Evolutionary conservation across 2,888 invertebrate species (phyloP).

Genomic region (Chironomus tentans): DNA sequence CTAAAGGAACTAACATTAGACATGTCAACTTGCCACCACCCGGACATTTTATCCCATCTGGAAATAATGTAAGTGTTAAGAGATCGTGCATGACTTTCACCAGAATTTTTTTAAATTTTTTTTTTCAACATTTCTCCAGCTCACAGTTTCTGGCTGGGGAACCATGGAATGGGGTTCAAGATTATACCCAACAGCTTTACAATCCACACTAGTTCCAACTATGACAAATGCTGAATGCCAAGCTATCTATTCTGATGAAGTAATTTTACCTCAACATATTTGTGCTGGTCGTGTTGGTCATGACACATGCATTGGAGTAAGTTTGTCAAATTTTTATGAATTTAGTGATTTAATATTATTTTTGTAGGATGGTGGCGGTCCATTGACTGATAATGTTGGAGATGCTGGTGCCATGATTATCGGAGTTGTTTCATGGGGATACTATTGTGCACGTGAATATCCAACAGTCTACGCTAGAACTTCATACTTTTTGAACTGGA

Average conservation of each 20-base stretch:
- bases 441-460: not conserved
- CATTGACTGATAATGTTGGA: not conserved
- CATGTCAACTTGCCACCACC: not conserved
- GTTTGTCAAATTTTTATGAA: too few species aligned
- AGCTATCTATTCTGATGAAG: not conserved
- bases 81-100: too few species aligned
- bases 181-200: not conserved
- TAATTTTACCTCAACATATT: not conserved
- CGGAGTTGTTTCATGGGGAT: not conserved
- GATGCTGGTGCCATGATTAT: not conserved
- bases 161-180: not conserved
- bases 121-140: too few species aligned
- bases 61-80: not conserved
- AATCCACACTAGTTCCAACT: not conserved
- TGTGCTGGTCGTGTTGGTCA: constrained; percentile 14
- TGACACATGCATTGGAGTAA: constrained; percentile 18
- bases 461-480: not conserved
- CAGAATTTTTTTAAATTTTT: too few species aligned
- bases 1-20: not conserved
- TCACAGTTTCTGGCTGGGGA: not conserved
- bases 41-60: not conserved
- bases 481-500: not conserved
- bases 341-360: too few species aligned
- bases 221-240: not conserved
- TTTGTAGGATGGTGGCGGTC: not conserved